phyloP scores from a whole-genome alignment of 1,140 invertebrate genomes.

The Hylaeus anthracinus region DNA sequence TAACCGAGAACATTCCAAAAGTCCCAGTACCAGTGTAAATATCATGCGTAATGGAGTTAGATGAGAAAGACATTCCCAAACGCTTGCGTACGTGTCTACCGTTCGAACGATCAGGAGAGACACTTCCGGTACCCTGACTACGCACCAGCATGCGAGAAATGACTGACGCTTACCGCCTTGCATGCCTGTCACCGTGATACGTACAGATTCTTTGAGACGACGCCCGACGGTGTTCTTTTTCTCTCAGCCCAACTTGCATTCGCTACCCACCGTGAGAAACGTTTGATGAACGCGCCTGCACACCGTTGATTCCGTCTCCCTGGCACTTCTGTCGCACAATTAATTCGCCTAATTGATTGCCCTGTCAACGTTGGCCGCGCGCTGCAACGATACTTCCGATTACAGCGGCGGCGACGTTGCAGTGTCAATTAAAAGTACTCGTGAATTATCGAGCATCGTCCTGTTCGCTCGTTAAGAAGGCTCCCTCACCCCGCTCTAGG shows the following conservation, averaged over 20 bases:
- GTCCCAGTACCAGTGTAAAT: slow-evolving; percentile 42
- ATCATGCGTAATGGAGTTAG: slow-evolving; percentile 43
- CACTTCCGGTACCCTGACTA: slow-evolving; percentile 51
- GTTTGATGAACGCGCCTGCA: not conserved
- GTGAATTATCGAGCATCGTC: slow-evolving; percentile 33
- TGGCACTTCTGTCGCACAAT: slow-evolving; percentile 40
- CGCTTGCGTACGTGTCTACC: slow-evolving; percentile 56
- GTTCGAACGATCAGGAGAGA: slow-evolving; percentile 56
- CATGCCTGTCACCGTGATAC: slow-evolving; percentile 55
- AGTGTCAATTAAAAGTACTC: slow-evolving; percentile 40
- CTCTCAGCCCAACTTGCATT: slow-evolving; percentile 11
- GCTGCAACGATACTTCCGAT: slow-evolving; percentile 24
- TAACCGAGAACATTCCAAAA: not conserved
- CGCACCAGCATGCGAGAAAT: slow-evolving; percentile 66
- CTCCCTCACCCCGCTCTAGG: too few relatives aligned
- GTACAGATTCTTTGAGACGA: slow-evolving; percentile 17
- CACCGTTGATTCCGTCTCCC: slow-evolving; percentile 23
- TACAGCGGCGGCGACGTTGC: slow-evolving; percentile 28
- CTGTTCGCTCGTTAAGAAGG: not conserved
- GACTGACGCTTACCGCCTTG: slow-evolving; percentile 54
- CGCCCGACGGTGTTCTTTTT: slow-evolving; percentile 26
- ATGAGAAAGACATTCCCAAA: slow-evolving; percentile 15
- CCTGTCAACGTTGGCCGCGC: slow-evolving; percentile 31
- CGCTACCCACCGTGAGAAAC: not conserved
- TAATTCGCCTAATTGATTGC: slow-evolving; percentile 39